Base-by-base conservation (phyloP, 2,797 vertebrate genomes). In the Mus minutoides region DNA sequence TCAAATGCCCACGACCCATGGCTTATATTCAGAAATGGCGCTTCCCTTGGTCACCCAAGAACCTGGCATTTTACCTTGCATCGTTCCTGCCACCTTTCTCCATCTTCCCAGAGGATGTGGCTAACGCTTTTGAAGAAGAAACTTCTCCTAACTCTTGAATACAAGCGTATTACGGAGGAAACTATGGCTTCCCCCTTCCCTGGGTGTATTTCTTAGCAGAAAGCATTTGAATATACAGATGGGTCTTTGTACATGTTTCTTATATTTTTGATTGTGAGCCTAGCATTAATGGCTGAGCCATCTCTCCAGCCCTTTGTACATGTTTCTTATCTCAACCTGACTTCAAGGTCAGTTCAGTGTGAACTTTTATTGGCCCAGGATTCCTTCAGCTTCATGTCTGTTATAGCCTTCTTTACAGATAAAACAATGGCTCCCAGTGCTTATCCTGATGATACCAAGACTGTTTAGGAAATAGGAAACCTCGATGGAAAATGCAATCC, bases 91-190 rank as follows among this genome's bases (percentile, higher is more conserved):
- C 60, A 92, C 49, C 64, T 75, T 92, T 95, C 86, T 88, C 52
- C 43, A 3, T 76, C 92, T 96, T 92, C 92, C 69, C 91, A 67
- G 88, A 24, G 49, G 60, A 58, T 85, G 37, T 64, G 49, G 58
- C 26, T 96, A 92, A 94, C 79, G 60, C 37, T 92, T 97, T 95
- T 71, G 94, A 93, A 97, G 83, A 96, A 88, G 69, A 89, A 96
- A 60, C 92, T 77, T 75, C 78, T 97, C 90, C 83, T 90, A 90
- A 91, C 94, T 85, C 88, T 52, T 80, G 76, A 62, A 58, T 85
- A 64, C 37, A 92, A 85, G 90, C 5, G 37, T 46, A 94, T 93
- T 91, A 92, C 31, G 67, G 77, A 88, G 75, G 31, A 90, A 90
- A 90, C 49, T 14, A 62, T 94, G 89, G 89, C 79, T 83, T 95